Percentiles rank a stretch among this genome's conserved stretches.
Evolutionary conservation across 2,113 vertebrate genomes (phyloP).

Genomic region (Elaphurus davidianus): DNA sequence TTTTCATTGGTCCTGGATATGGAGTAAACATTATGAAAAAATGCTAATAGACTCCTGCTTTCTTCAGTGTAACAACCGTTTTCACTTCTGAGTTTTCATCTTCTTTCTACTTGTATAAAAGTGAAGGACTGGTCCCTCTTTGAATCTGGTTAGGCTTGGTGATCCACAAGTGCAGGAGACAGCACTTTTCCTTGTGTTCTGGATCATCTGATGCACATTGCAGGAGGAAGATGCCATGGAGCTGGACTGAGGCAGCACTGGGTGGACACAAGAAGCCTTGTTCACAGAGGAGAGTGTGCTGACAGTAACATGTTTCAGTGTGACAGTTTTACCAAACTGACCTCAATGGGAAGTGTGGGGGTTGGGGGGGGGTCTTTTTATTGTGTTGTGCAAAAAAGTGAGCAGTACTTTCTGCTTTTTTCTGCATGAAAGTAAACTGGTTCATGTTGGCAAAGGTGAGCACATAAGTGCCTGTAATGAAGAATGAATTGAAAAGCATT

Average conservation of each 20-base stretch:
- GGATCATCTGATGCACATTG: not conserved
- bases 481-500: not conserved
- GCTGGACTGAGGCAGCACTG: not conserved
- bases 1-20: not conserved
- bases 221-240: not conserved
- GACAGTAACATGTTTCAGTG: not conserved
- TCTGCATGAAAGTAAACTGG: not conserved
- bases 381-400: not conserved
- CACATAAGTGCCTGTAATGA: not conserved
- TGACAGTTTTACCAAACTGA: not conserved
- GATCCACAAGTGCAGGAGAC: not conserved
- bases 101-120: not conserved
- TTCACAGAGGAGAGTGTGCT: not conserved
- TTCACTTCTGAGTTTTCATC: not conserved
- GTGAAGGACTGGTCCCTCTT: not conserved
- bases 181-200: not conserved
- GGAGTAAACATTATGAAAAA: not conserved
- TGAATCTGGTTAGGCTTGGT: not conserved
- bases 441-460: not conserved
- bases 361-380: not conserved
- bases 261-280: not conserved
- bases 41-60: not conserved
- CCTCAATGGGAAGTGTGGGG: rapidly evolving
- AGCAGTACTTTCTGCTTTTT: not conserved
- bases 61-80: not conserved